A percentile compares a stretch with the other conserved stretches of the same genome.
These are phyloP conservation scores for Grus americana DNA, from an alignment of 2,113 vertebrate genomes.

Conservation along the genomic window DNA sequence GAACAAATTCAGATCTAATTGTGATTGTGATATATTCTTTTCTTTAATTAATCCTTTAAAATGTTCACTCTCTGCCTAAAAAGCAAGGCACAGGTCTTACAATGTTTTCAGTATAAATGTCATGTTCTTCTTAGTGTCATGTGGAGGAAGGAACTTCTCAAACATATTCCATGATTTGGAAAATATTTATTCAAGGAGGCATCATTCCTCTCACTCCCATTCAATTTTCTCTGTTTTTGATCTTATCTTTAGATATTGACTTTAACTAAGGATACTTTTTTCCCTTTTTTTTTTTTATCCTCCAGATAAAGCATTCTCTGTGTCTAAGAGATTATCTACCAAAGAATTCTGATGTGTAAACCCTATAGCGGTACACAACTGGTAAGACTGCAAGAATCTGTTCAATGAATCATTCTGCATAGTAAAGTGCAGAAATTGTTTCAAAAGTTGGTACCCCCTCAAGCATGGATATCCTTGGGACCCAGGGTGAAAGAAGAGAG, in stretches of 20 bases:
- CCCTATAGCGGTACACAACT: not conserved
- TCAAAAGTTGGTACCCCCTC: not conserved
- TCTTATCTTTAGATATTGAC: not conserved
- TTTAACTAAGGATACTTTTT: not conserved
- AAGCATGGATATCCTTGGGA: not conserved
- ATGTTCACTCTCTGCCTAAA: not conserved
- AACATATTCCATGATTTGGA: not conserved
- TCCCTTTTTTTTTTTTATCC: rapidly evolving
- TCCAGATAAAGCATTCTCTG: not conserved
- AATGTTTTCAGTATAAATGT: not conserved
- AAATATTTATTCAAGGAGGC: not conserved
- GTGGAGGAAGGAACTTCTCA: not conserved
- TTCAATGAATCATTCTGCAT: not conserved
- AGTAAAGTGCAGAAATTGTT: not conserved
- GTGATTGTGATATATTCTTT: not conserved
- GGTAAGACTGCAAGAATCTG: not conserved
- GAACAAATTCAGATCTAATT: not conserved
- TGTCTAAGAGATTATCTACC: not conserved
- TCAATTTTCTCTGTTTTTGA: not conserved
- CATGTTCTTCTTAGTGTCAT: not conserved
- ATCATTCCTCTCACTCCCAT: not conserved
- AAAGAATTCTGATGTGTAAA: not conserved
- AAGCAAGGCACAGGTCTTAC: not conserved
- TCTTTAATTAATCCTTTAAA: not conserved
- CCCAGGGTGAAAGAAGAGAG: not conserved